A percentile compares a stretch with the other conserved stretches of the same genome.
Conservation (phyloP, 1,140 invertebrate genomes). For the Hermatobates lingyangjiaoensis region DNA sequence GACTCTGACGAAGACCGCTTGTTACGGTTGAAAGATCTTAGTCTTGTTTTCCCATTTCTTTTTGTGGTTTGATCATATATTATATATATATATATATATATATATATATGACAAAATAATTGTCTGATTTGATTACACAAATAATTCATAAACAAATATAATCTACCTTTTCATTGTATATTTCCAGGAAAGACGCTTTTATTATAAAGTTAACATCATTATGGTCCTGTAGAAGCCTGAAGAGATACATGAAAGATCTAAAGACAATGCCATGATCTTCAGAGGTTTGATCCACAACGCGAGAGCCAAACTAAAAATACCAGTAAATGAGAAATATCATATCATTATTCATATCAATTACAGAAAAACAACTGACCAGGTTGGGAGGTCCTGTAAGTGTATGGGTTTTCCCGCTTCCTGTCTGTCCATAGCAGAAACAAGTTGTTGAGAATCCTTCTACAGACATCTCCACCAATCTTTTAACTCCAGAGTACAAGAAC, state of each 20-base stretch:
- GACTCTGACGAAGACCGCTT: too few species aligned
- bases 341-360: constrained; percentile 17
- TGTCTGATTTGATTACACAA: too few species aligned
- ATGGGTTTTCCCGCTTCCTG: constrained; percentile 89
- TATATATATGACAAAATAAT: too few species aligned
- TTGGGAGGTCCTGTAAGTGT: constrained; percentile 81
- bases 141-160: not conserved
- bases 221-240: constrained; percentile 55
- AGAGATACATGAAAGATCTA: constrained; percentile 76
- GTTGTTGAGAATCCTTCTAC: constrained; percentile 86
- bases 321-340: constrained; percentile 19
- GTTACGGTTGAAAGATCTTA: too few species aligned
- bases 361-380: constrained; percentile 34
- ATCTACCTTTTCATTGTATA: constrained; percentile 84
- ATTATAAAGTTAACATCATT: constrained; percentile 65
- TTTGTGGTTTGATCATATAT: too few species aligned
- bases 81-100: too few species aligned
- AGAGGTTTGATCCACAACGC: constrained; percentile 32
- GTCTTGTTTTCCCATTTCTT: too few species aligned
- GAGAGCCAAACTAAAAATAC: constrained; percentile 39
- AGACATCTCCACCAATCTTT: constrained; percentile 75
- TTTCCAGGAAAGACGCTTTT: constrained; percentile 85
- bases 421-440: constrained; percentile 90
- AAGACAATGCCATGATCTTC: constrained; percentile 68
- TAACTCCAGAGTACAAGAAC: constrained; percentile 44